Percentiles rank a stretch among this genome's conserved stretches.
Conservation (phyloP, 2,797 vertebrate species). For the Muscicapa comitata region DNA sequence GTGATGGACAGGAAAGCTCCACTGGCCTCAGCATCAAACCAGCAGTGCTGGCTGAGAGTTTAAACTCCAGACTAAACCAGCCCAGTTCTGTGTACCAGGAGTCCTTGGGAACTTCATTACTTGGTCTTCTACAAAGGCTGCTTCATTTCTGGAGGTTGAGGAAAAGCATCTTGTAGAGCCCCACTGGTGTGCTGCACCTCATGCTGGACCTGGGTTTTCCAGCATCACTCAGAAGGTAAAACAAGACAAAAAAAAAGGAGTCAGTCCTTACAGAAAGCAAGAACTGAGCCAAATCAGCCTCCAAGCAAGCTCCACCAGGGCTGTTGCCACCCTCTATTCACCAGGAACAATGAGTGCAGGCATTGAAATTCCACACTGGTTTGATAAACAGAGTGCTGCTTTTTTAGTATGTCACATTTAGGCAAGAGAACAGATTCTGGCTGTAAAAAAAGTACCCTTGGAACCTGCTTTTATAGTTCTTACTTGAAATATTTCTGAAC, state of each 20-base stretch:
- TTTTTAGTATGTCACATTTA: slow-evolving; percentile 32
- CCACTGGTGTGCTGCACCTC: rapidly evolving
- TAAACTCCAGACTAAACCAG: background rate
- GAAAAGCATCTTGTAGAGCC: background rate
- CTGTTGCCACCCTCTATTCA: background rate
- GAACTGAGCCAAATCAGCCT: background rate
- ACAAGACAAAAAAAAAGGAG: background rate
- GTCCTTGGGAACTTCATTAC: background rate
- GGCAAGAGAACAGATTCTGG: slow-evolving; percentile 11
- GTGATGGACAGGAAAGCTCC: background rate
- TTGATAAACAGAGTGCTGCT: background rate
- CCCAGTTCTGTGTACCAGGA: too few species aligned
- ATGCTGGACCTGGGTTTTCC: background rate
- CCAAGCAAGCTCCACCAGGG: background rate
- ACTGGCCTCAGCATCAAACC: background rate
- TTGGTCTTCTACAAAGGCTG: background rate
- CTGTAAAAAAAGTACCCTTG: slow-evolving; percentile 33
- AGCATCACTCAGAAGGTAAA: background rate
- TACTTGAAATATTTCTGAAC: slow-evolving; percentile 29
- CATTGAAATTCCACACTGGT: slow-evolving; percentile 15
- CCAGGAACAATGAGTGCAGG: background rate
- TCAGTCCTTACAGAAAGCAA: background rate
- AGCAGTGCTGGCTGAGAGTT: background rate
- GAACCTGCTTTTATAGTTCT: slow-evolving; percentile 9
- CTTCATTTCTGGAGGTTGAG: background rate